Conservation (phyloP, 2,888 invertebrate genomes). For the Rhyacophila evoluta region DNA sequence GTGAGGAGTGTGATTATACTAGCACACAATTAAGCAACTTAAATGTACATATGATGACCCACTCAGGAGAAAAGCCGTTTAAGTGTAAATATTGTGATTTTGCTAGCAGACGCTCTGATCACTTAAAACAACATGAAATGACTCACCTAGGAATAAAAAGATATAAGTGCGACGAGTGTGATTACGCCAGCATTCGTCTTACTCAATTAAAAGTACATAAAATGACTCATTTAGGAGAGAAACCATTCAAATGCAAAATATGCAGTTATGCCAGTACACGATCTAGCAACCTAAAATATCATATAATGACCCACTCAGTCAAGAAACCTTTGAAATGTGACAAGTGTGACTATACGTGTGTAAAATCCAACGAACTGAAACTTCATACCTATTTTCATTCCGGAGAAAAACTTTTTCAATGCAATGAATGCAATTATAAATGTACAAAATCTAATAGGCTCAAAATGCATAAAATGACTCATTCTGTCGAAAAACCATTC, state of each 20-base stretch:
- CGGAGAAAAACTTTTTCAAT: conserved; percentile 26
- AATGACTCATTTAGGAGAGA: neutral
- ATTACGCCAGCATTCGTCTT: neutral
- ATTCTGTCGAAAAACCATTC: conserved; percentile 30
- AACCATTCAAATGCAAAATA: neutral
- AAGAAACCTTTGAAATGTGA: conserved; percentile 26
- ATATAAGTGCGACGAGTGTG: conserved; percentile 14
- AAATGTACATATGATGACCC: no score
- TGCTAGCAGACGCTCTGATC: neutral
- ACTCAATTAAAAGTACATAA: neutral
- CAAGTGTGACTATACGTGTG: neutral
- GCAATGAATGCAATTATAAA: conserved; percentile 4
- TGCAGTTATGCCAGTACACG: neutral
- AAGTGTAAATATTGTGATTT: neutral
- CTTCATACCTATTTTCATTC: no score
- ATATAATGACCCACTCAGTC: conserved; percentile 1
- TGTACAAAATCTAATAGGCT: neutral
- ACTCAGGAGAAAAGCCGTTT: conserved; percentile 11
- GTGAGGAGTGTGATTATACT: no score
- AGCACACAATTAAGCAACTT: no score
- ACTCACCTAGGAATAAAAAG: conserved; percentile 23
- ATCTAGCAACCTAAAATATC: neutral
- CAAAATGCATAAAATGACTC: conserved; percentile 7
- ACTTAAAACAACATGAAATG: conserved; percentile 10
- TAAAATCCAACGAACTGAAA: neutral